Percentiles rank a stretch among this genome's conserved stretches.
These are phyloP conservation scores for Ramphastos sulfuratus DNA, from an alignment of 2,113 vertebrate species.

Conservation along the genomic window DNA sequence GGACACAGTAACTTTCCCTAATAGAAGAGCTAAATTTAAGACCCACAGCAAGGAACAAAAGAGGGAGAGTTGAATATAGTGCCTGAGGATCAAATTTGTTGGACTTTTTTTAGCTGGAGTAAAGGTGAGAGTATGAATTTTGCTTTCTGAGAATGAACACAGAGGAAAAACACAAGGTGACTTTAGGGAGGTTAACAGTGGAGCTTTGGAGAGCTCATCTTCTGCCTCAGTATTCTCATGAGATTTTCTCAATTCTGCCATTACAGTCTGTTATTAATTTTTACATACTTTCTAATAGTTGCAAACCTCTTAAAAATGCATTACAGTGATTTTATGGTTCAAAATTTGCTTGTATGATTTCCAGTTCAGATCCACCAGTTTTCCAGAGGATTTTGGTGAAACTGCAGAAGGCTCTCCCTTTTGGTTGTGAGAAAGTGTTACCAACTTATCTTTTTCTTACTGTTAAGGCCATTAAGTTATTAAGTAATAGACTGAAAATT, in stretches of 20 bases:
- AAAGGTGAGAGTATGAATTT: neutral
- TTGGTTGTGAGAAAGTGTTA: neutral
- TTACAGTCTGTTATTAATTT: neutral
- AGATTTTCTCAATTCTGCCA: neutral
- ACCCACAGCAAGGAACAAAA: neutral
- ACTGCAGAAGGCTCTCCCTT: neutral
- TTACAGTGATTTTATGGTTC: neutral
- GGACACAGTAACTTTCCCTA: neutral
- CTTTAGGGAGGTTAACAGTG: accelerated
- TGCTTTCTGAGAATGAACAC: neutral
- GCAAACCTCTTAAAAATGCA: neutral
- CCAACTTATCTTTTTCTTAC: neutral
- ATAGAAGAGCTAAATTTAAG: neutral
- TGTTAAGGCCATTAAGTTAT: neutral
- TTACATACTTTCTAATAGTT: neutral
- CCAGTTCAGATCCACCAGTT: neutral
- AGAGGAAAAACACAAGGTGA: neutral
- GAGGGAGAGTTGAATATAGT: neutral
- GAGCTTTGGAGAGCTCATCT: neutral
- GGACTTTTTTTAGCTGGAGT: neutral
- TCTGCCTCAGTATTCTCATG: neutral
- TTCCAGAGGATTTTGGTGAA: neutral
- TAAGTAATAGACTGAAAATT: neutral
- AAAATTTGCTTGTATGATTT: neutral
- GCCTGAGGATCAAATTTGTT: neutral